A percentile compares a stretch with the other conserved stretches of the same genome.
These are phyloP conservation scores for Paedocypris sp. DNA, from an alignment of 2,113 vertebrate species.

Conservation along the genomic window DNA sequence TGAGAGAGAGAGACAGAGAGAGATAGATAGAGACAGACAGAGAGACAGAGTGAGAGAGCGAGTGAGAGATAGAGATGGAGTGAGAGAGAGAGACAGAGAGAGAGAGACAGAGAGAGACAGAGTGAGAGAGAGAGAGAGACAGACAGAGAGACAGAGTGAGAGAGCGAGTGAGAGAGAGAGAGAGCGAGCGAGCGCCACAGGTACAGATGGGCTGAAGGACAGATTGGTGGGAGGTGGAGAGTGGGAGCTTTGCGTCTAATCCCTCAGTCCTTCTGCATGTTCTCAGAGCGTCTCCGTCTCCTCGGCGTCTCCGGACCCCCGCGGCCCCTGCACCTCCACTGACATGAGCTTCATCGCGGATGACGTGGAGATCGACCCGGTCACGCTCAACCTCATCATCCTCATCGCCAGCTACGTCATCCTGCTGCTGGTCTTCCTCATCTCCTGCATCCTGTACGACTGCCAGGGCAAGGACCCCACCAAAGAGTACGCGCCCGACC, in stretches of 20 bases:
- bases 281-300: background rate
- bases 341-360: constrained; percentile 82
- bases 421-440: constrained; percentile 87
- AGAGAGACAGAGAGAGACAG: constrained; percentile 7
- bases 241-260: constrained; percentile 21
- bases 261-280: constrained; percentile 7
- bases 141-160: too few relatives aligned
- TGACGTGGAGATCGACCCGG: constrained; percentile 89
- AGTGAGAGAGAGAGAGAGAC: constrained; percentile 7
- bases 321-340: constrained; percentile 23
- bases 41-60: background rate
- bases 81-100: constrained; percentile 38
- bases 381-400: constrained; percentile 92
- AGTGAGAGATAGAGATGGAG: constrained; percentile 48
- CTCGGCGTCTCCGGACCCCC: constrained; percentile 1
- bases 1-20: too few relatives aligned
- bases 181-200: constrained; percentile 11
- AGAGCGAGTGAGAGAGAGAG: constrained; percentile 12
- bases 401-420: constrained; percentile 88
- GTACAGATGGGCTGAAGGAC: too few relatives aligned
- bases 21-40: too few relatives aligned
- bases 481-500: constrained; percentile 77
- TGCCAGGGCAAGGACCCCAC: constrained; percentile 90
- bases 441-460: constrained; percentile 93
- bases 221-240: too few relatives aligned